Conservation (phyloP, 2,888 invertebrate species). For the Digitonthophagus gazella region DNA sequence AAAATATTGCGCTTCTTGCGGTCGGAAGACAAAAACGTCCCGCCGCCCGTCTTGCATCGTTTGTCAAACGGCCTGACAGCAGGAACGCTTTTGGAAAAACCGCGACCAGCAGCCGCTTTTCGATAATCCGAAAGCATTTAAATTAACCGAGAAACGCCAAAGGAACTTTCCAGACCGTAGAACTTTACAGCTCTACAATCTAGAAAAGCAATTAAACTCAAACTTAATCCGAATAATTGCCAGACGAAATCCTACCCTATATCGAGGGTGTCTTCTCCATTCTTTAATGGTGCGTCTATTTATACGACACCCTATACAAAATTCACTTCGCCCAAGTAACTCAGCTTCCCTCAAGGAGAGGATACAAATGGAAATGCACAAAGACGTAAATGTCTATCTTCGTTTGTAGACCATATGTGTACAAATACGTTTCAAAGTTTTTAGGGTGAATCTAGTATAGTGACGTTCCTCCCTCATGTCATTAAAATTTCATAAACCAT, state of each 20-base stretch:
- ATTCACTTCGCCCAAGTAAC: background rate
- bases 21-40: background rate
- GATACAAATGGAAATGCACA: background rate
- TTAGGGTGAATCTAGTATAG: background rate
- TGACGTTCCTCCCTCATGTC: background rate
- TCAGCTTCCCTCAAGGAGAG: background rate
- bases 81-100: slow-evolving; percentile 15
- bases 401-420: background rate
- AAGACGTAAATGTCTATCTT: background rate
- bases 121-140: background rate
- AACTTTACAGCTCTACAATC: background rate
- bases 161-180: background rate
- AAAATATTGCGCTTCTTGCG: slow-evolving; percentile 15
- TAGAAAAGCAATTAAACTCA: background rate
- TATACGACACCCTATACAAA: background rate
- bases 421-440: background rate
- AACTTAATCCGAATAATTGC: background rate
- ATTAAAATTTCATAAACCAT: too few species aligned
- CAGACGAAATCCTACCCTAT: background rate
- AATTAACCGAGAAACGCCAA: background rate
- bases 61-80: slow-evolving; percentile 17
- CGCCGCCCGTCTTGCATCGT: slow-evolving; percentile 4
- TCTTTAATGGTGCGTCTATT: background rate
- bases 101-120: background rate
- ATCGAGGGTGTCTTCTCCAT: background rate